Conservation (phyloP, 2,113 vertebrate genomes). For the Apaloderma vittatum region DNA sequence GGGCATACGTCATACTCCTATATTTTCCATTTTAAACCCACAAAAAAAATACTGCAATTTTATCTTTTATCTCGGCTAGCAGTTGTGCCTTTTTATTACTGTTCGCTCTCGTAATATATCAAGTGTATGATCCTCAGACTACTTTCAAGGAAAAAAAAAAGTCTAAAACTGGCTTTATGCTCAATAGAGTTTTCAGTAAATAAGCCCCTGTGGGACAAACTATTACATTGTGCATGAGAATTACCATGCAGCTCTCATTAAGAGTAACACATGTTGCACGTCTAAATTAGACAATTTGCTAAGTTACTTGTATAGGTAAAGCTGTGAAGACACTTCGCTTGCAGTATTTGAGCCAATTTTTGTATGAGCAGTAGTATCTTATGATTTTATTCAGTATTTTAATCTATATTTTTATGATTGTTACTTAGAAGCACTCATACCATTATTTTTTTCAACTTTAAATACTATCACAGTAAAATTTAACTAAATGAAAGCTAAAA, state of each 20-base stretch:
- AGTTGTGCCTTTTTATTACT: slow-evolving; percentile 35
- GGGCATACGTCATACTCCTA: neutral
- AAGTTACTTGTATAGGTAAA: neutral
- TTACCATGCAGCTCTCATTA: slow-evolving; percentile 47
- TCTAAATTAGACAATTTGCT: slow-evolving; percentile 15
- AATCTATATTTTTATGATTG: neutral
- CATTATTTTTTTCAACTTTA: neutral
- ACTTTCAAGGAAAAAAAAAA: slow-evolving; percentile 21
- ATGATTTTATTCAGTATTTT: neutral
- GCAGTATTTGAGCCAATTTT: neutral
- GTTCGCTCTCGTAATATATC: neutral
- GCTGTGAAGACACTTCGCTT: neutral
- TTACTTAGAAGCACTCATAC: neutral
- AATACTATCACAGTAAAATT: neutral
- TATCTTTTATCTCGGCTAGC: slow-evolving; percentile 48
- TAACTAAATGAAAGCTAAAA: neutral
- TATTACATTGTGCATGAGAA: slow-evolving; percentile 25
- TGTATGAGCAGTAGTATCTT: neutral
- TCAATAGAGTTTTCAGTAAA: slow-evolving; percentile 49
- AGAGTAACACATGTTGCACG: slow-evolving; percentile 29
- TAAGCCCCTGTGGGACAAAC: slow-evolving; percentile 42
- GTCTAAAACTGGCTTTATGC: slow-evolving; percentile 15
- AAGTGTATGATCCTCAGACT: slow-evolving; percentile 42
- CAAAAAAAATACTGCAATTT: slow-evolving; percentile 34
- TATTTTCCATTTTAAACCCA: slow-evolving; percentile 43